These are phyloP conservation scores for Tamias sibiricus DNA, from an alignment of 2,113 vertebrate genomes.

Conservation along the genomic window DNA sequence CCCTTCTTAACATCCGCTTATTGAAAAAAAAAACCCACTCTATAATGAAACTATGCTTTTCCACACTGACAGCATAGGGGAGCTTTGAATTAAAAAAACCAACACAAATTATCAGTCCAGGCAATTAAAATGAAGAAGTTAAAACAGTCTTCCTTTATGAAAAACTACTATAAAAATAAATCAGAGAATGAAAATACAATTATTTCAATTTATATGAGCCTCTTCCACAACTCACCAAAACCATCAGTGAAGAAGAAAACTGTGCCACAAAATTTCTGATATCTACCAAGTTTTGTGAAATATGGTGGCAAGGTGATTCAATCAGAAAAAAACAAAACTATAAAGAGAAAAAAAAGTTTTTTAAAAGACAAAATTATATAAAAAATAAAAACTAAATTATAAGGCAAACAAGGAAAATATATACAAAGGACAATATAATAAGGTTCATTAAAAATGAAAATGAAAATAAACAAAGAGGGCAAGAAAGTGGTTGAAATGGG, in stretches of 20 bases:
- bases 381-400: not conserved
- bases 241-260: not conserved
- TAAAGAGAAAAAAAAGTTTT: not conserved
- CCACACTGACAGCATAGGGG: not conserved
- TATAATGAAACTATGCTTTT: not conserved
- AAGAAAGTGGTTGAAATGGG: not conserved
- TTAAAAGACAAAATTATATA: not conserved
- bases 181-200: not conserved
- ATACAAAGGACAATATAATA: not conserved
- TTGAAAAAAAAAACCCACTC: not conserved
- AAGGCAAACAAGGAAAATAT: not conserved
- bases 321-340: not conserved
- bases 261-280: not conserved
- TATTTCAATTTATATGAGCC: not conserved
- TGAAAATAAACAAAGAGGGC: not conserved
- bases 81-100: not conserved
- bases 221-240: not conserved
- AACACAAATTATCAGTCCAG: not conserved
- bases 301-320: not conserved
- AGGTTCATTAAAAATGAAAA: constrained; percentile 32
- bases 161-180: not conserved
- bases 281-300: not conserved
- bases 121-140: not conserved
- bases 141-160: not conserved
- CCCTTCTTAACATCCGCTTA: not conserved